Conservation (phyloP, 2,797 vertebrate species). For the Lutjanus campechanus region DNA sequence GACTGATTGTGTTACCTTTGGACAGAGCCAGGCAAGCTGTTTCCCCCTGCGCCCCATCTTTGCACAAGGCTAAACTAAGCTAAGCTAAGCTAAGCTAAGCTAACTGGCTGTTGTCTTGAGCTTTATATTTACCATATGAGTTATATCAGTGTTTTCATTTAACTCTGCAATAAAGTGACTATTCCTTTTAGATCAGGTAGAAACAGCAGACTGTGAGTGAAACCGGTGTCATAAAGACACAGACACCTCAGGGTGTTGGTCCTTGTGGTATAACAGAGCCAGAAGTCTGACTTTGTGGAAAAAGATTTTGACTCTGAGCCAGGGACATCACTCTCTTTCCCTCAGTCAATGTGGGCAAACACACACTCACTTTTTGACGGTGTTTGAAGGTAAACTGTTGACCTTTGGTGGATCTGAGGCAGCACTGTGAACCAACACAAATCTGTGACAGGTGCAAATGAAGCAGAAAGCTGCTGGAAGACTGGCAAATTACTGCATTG, state of each 20-base stretch:
- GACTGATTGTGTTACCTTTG: neutral
- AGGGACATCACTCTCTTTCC: constrained; percentile 45
- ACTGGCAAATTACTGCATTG: constrained; percentile 53
- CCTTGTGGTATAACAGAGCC: constrained; percentile 20
- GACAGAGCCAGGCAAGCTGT: neutral
- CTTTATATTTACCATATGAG: neutral
- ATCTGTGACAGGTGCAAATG: constrained; percentile 70
- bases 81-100: neutral
- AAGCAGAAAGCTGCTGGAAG: constrained; percentile 59
- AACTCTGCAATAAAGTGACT: neutral
- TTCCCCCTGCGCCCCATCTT: neutral
- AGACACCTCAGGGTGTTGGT: constrained; percentile 22
- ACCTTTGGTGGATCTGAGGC: constrained; percentile 48
- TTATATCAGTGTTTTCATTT: neutral
- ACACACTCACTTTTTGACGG: constrained; percentile 33
- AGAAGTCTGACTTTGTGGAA: constrained; percentile 22
- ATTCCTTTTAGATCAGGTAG: constrained; percentile 11
- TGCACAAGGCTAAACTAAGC: neutral
- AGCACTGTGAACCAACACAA: constrained; percentile 42
- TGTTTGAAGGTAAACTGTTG: constrained; percentile 49
- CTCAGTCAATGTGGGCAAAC: constrained; percentile 11
- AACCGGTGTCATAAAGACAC: constrained; percentile 2
- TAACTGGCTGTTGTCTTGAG: neutral
- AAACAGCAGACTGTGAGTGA: neutral
- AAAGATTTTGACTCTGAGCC: constrained; percentile 26